Percentiles rank a stretch among this genome's conserved stretches.
These are phyloP conservation scores for Agrotis ipsilon DNA, from an alignment of 2,888 invertebrate species.

Conservation along the genomic window DNA sequence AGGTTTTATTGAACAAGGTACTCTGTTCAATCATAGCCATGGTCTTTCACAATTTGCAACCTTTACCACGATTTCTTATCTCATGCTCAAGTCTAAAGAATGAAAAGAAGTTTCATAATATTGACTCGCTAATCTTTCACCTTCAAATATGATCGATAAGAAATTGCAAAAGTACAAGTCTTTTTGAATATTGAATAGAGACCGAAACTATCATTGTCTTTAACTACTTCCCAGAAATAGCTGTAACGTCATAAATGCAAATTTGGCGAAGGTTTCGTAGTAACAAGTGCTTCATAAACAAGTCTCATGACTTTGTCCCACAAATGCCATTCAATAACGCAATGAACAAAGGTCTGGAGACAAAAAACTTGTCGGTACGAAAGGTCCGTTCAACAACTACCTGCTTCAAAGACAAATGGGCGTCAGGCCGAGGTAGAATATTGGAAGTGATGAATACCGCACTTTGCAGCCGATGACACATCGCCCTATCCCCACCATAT, in stretches of 20 bases:
- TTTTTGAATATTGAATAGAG: constrained; percentile 6
- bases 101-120: constrained; percentile 16
- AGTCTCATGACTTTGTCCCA: constrained; percentile 68
- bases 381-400: constrained; percentile 83
- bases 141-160: constrained; percentile 5
- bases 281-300: constrained; percentile 77
- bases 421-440: constrained; percentile 71
- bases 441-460: constrained; percentile 45
- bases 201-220: constrained; percentile 6
- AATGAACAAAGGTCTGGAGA: constrained; percentile 76
- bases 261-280: constrained; percentile 65
- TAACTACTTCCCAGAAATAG: constrained; percentile 42
- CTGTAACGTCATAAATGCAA: constrained; percentile 54
- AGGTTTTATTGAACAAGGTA: constrained; percentile 7
- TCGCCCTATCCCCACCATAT: constrained; percentile 64
- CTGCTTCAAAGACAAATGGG: constrained; percentile 79
- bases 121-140: constrained; percentile 6
- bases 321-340: constrained; percentile 75
- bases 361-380: constrained; percentile 80
- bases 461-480: constrained; percentile 79
- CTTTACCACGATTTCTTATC: constrained; percentile 20
- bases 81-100: constrained; percentile 17
- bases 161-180: constrained; percentile 7
- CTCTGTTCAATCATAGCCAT: constrained; percentile 2
- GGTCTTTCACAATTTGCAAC: constrained; percentile 25